phyloP scores from a whole-genome alignment of 2,113 vertebrate species.

The Corynorhinus townsendii region DNA sequence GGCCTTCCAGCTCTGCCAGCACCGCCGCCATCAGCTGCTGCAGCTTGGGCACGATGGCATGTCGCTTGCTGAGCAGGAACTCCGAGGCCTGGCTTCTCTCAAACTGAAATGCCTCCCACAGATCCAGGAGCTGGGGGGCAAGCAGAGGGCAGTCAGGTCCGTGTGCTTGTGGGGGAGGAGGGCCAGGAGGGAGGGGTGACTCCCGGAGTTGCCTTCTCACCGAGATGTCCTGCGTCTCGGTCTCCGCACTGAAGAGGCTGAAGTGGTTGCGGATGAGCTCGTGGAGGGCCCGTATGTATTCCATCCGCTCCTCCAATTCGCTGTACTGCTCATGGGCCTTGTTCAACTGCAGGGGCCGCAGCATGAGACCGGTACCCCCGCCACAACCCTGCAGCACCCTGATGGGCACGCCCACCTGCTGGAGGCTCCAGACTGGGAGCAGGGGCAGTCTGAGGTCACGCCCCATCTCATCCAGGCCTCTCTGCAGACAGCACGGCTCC shows the following conservation, averaged over 20 bases:
- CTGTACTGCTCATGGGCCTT: constrained; percentile 69
- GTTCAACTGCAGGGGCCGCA: constrained; percentile 76
- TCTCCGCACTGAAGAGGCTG: constrained; percentile 68
- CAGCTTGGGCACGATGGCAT: constrained; percentile 74
- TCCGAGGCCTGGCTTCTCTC: constrained; percentile 78
- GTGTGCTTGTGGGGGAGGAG: neutral
- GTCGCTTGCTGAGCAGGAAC: constrained; percentile 72
- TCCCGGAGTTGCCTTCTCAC: constrained; percentile 68
- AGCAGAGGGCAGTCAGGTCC: neutral
- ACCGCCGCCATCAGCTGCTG: constrained; percentile 74
- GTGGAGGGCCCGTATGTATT: constrained; percentile 80
- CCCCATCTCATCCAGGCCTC: neutral
- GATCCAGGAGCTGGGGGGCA: constrained; percentile 76
- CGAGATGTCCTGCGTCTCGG: constrained; percentile 75
- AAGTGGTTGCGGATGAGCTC: constrained; percentile 72
- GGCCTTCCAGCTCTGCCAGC: constrained; percentile 71
- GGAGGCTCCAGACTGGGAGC: neutral
- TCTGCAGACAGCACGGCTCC: neutral
- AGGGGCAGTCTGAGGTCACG: neutral
- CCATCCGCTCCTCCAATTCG: constrained; percentile 73
- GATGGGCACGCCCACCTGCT: neutral
- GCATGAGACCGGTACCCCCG: neutral
- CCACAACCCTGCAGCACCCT: neutral
- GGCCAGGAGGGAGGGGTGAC: neutral
- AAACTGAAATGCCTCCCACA: constrained; percentile 80